A percentile compares a stretch with the other conserved stretches of the same genome.
These are phyloP conservation scores for Glyphotaelius pellucidus DNA, from an alignment of 2,888 invertebrate genomes.

Conservation along the genomic window DNA sequence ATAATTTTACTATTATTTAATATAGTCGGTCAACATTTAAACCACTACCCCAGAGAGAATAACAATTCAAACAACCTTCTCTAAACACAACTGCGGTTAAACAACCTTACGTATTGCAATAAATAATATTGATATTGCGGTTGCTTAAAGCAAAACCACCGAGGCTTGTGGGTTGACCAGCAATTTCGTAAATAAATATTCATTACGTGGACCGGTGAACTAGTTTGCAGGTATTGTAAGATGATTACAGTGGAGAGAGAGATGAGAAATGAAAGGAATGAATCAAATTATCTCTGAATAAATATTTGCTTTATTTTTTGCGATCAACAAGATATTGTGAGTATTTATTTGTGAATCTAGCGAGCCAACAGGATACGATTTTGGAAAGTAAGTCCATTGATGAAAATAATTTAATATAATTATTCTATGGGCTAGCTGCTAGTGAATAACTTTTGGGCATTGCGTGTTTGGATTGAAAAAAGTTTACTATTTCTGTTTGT, in stretches of 20 bases:
- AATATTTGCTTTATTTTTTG: background rate
- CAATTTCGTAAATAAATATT: conserved; percentile 2
- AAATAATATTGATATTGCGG: conserved; percentile 2
- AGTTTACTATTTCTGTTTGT: too few relatives aligned
- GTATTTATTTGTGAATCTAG: background rate
- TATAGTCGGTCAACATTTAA: background rate
- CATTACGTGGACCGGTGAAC: background rate
- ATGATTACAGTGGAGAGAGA: background rate
- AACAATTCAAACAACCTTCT: background rate
- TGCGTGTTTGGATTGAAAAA: too few relatives aligned
- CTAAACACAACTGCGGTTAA: background rate
- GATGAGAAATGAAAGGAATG: conserved; percentile 2
- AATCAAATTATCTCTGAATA: background rate
- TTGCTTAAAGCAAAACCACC: background rate
- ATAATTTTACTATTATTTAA: background rate
- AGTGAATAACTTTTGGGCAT: too few relatives aligned
- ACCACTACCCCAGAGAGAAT: background rate
- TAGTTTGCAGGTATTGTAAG: background rate
- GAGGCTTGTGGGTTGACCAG: background rate
- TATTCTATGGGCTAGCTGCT: background rate
- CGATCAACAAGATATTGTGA: background rate
- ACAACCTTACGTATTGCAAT: background rate
- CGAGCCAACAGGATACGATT: background rate
- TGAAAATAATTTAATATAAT: background rate
- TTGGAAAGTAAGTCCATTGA: background rate